phyloP scores from a whole-genome alignment of 2,797 vertebrate species.

The Enteromius anoplus region DNA sequence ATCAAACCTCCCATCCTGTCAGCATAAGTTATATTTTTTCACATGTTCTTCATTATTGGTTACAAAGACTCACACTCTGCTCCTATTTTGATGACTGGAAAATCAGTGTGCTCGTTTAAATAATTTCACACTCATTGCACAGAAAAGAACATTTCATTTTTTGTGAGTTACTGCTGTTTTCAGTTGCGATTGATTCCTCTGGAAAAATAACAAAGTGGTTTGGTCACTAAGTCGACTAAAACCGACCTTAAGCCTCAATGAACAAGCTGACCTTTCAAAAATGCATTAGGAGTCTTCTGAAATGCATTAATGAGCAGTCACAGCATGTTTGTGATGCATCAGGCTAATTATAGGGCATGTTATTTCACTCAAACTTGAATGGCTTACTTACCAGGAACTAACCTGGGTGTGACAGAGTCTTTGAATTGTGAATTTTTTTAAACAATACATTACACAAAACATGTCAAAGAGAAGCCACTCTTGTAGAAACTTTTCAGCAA shows the following conservation, averaged over 20 bases:
- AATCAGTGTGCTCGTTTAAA: conserved; percentile 4
- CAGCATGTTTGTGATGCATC: conserved; percentile 20
- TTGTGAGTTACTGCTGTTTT: conserved; percentile 23
- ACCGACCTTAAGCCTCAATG: not conserved
- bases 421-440: not conserved
- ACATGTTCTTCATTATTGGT: not conserved
- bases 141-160: conserved; percentile 24
- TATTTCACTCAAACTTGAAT: conserved; percentile 21
- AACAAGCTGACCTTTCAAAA: not conserved
- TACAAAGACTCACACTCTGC: not conserved
- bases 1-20: not conserved
- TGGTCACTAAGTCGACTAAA: conserved; percentile 18
- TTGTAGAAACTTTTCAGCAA: conserved; percentile 24
- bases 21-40: not conserved
- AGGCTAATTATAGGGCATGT: conserved; percentile 21
- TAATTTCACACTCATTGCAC: conserved; percentile 10
- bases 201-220: conserved; percentile 13
- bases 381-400: conserved; percentile 14
- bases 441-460: not conserved
- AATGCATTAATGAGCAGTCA: conserved; percentile 25
- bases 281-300: not conserved
- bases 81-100: not conserved
- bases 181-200: conserved; percentile 2
- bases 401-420: conserved; percentile 8
- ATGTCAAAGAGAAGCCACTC: conserved; percentile 6